Evolutionary conservation across 2,888 invertebrate species (phyloP).

Genomic region (Drosophila mayaguana): DNA sequence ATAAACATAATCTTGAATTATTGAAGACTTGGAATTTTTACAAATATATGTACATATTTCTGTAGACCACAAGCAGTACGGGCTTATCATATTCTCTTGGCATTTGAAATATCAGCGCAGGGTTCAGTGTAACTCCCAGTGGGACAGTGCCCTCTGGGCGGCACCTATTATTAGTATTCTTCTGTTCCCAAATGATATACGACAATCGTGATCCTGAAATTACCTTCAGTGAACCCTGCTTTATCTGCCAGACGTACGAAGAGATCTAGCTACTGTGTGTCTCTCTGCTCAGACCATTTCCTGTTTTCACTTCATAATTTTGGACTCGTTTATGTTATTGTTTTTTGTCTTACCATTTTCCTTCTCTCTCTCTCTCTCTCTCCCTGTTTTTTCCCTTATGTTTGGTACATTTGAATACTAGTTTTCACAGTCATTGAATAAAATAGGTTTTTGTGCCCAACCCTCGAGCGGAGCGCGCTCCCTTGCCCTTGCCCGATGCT

Average conservation of each 20-base stretch:
- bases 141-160: background rate
- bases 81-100: background rate
- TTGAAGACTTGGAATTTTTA: background rate
- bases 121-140: no score
- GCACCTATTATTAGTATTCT: background rate
- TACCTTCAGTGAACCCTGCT: background rate
- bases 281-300: background rate
- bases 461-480: constrained; percentile 3
- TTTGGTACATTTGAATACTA: constrained; percentile 15
- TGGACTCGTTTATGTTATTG: constrained; percentile 13
- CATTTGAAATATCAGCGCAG: no score
- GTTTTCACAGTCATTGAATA: constrained; percentile 15
- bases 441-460: background rate
- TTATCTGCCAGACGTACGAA: background rate
- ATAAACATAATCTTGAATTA: background rate
- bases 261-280: constrained; percentile 8
- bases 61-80: background rate
- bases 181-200: background rate
- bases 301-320: constrained; percentile 6
- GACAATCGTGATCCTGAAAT: constrained; percentile 5
- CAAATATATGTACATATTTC: background rate
- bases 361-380: background rate
- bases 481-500: background rate
- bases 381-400: background rate
- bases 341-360: background rate